phyloP scores from a whole-genome alignment of 2,797 vertebrate genomes.

The Erpetoichthys calabaricus region DNA sequence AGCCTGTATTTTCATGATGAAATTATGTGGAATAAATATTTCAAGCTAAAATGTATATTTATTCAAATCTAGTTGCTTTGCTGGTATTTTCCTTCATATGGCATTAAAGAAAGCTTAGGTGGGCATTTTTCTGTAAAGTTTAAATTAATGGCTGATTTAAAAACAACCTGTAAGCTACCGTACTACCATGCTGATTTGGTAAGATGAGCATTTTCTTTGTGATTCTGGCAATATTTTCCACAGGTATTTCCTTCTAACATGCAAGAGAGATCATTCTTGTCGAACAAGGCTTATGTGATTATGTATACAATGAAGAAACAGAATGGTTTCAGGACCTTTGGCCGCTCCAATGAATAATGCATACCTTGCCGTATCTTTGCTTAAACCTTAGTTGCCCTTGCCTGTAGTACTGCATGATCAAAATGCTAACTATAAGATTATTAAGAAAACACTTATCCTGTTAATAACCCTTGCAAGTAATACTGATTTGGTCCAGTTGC shows the following conservation, averaged over 20 bases:
- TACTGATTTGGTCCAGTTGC: slow-evolving; percentile 15
- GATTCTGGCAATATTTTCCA: slow-evolving; percentile 14
- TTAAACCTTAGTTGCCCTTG: slow-evolving; percentile 59
- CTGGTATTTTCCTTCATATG: slow-evolving; percentile 73
- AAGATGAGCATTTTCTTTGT: slow-evolving; percentile 54
- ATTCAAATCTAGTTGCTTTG: slow-evolving; percentile 86
- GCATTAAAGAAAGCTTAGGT: slow-evolving; percentile 49
- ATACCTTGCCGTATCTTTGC: slow-evolving; percentile 68
- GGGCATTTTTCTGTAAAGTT: slow-evolving; percentile 62
- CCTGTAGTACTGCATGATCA: slow-evolving; percentile 81
- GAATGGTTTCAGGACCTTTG: slow-evolving; percentile 60
- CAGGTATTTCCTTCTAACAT: neutral
- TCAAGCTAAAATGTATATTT: slow-evolving; percentile 77
- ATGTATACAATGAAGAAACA: no score
- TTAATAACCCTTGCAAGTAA: slow-evolving; percentile 46
- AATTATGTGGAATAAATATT: slow-evolving; percentile 40
- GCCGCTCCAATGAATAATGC: slow-evolving; percentile 75
- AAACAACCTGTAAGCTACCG: slow-evolving; percentile 55
- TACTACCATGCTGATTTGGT: slow-evolving; percentile 59
- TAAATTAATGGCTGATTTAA: slow-evolving; percentile 65
- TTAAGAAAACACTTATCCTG: slow-evolving; percentile 43
- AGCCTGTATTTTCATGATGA: slow-evolving; percentile 8
- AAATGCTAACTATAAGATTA: slow-evolving; percentile 64
- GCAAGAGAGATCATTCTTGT: no score
- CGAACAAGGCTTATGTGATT: no score